Evolutionary conservation across 2,797 vertebrate genomes (phyloP).

Genomic region (Cossypha heuglini): DNA sequence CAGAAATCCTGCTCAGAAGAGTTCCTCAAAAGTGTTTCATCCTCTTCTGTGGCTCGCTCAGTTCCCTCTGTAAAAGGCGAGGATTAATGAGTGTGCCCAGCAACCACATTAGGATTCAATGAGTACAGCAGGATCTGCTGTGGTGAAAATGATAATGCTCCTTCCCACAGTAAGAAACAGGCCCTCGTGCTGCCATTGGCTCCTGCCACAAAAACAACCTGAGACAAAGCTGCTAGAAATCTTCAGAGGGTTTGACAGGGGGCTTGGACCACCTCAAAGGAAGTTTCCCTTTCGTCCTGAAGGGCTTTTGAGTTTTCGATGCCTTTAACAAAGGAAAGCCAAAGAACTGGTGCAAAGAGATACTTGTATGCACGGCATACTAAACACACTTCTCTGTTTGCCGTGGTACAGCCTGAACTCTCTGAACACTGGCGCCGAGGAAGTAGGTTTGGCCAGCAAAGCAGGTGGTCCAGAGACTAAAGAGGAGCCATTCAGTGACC

Average conservation of each 20-base stretch:
- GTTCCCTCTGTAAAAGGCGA: slow-evolving; percentile 19
- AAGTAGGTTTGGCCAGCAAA: slow-evolving; percentile 70
- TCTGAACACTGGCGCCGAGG: slow-evolving; percentile 56
- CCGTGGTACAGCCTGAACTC: slow-evolving; percentile 67
- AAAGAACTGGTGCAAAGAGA: slow-evolving; percentile 53
- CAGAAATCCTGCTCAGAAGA: slow-evolving; percentile 45
- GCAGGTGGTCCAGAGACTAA: slow-evolving; percentile 73
- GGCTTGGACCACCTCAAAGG: slow-evolving; percentile 65
- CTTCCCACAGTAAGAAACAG: slow-evolving; percentile 62
- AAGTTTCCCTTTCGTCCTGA: slow-evolving; percentile 48
- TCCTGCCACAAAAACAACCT: slow-evolving; percentile 68
- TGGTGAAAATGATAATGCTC: slow-evolving; percentile 36
- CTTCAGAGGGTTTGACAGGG: slow-evolving; percentile 57
- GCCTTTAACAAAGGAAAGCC: slow-evolving; percentile 31
- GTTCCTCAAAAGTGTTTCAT: slow-evolving; percentile 64
- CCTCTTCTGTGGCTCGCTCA: neutral
- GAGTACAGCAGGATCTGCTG: slow-evolving; percentile 32
- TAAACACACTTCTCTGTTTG: slow-evolving; percentile 62
- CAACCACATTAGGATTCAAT: slow-evolving; percentile 45
- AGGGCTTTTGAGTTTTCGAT: slow-evolving; percentile 46
- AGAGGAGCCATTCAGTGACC: slow-evolving; percentile 34
- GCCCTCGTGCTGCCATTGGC: slow-evolving; percentile 23
- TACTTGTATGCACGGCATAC: slow-evolving; percentile 30
- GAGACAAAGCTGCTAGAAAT: slow-evolving; percentile 70
- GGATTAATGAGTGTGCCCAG: slow-evolving; percentile 35